Conservation (phyloP, 2,113 vertebrate species). For the Clarias gariepinus region DNA sequence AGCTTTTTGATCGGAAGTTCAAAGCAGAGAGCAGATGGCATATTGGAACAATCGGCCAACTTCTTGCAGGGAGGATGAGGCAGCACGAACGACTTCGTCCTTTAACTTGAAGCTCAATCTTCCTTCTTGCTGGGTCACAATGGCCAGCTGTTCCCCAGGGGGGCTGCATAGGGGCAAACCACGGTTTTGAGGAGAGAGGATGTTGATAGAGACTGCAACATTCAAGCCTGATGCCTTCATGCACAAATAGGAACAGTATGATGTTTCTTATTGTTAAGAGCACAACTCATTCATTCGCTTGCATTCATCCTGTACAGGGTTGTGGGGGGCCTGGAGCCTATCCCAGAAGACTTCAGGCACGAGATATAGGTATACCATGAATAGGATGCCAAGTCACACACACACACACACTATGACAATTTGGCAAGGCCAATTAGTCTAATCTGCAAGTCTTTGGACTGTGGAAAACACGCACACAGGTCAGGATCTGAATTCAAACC, state of each 20-base stretch:
- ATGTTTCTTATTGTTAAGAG: neutral
- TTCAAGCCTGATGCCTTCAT: neutral
- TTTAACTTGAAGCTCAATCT: conserved; percentile 72
- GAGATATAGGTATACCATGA: too few species aligned
- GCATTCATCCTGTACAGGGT: too few species aligned
- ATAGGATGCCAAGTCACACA: too few species aligned
- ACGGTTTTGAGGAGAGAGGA: neutral
- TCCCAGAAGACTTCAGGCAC: too few species aligned
- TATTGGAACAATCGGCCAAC: conserved; percentile 71
- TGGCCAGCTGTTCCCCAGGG: conserved; percentile 70
- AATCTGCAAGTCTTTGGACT: too few species aligned
- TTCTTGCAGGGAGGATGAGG: conserved; percentile 60
- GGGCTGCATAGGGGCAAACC: conserved; percentile 39
- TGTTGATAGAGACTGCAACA: neutral
- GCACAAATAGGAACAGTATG: neutral
- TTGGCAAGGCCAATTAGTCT: too few species aligned
- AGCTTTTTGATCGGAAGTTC: conserved; percentile 76
- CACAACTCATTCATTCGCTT: too few species aligned
- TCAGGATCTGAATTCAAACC: too few species aligned
- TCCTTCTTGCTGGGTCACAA: conserved; percentile 62
- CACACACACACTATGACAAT: too few species aligned
- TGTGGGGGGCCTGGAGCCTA: too few species aligned
- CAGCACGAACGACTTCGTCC: conserved; percentile 60
- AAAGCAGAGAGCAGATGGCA: conserved; percentile 77
- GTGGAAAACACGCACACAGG: too few species aligned